Evolutionary conservation across 2,888 invertebrate species (phyloP), one percentile per base, ranked within the genome.

Genomic region (Trisateles emortualis): DNA sequence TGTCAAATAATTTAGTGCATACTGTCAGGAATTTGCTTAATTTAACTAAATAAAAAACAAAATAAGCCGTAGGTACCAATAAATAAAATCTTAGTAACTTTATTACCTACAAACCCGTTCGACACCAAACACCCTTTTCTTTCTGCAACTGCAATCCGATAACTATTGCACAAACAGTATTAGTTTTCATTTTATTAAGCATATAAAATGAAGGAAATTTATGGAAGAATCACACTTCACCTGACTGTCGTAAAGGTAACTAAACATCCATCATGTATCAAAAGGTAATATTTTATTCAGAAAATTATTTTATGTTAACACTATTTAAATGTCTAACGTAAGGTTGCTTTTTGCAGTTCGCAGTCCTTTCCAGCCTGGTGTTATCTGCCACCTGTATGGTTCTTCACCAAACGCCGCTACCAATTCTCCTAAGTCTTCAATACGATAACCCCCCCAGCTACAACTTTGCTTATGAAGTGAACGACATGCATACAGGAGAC

Each of bases 381-480:
- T 67, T 88, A 32, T 86, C 86, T 29, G 82, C 83, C 36, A 82
- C 82, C 26, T 88, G 87, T 78, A 86, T 82, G 79, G 74, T 86
- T 13, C 57, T 88, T 10, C 89, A 87, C 60, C 89, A 83, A 59
- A 74, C 77, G 3, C 77, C 74, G 1, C 39, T 78, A 8, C 74
- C 84, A n/a, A 29, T 73, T 2, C 42, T 70, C 4, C 38, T 69
- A 0, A 72, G 73, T 6, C 51, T 74, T 3, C 78, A 81, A 42
- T 78, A 80, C 55, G 55, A 78, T 14, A 67, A 74, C 14, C 76
- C 76, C 11, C 90, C 90, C 0, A 89, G 88, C 75, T 94, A 94
- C 78, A 89, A 90, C 66, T 94, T 92, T 64, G 90, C 92, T 2
- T 94, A 94, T 61, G 91, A 93, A 42, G 93, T 94, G 16, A 93